These are phyloP conservation scores for Alethe diademata DNA, from an alignment of 2,113 vertebrate genomes.

Conservation along the genomic window DNA sequence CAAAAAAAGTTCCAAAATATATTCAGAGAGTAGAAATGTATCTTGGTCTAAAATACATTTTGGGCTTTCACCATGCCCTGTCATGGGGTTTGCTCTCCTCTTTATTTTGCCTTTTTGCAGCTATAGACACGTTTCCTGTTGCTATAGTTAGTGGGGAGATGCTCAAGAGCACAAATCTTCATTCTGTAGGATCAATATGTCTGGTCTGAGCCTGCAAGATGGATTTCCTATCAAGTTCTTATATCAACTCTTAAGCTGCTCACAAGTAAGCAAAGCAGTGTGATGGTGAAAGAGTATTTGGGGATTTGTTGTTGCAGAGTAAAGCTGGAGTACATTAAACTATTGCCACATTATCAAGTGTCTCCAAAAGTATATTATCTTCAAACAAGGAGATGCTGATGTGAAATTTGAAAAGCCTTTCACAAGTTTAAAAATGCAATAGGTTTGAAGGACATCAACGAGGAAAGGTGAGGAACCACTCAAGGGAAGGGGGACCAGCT, in stretches of 20 bases:
- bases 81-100: background rate
- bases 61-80: background rate
- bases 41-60: background rate
- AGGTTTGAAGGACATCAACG: background rate
- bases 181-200: background rate
- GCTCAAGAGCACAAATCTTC: background rate
- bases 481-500: background rate
- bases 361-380: background rate
- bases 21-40: background rate
- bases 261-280: background rate
- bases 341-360: background rate
- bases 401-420: background rate
- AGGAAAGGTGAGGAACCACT: background rate
- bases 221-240: background rate
- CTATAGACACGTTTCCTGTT: background rate
- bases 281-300: background rate
- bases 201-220: background rate
- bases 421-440: background rate
- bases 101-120: background rate
- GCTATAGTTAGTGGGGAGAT: background rate
- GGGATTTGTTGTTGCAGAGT: background rate
- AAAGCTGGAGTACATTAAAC: background rate
- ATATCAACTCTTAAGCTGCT: background rate
- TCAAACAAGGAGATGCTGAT: background rate
- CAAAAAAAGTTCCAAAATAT: background rate